These are phyloP conservation scores for Coreius guichenoti DNA, from an alignment of 2,797 vertebrate genomes.

Conservation along the genomic window DNA sequence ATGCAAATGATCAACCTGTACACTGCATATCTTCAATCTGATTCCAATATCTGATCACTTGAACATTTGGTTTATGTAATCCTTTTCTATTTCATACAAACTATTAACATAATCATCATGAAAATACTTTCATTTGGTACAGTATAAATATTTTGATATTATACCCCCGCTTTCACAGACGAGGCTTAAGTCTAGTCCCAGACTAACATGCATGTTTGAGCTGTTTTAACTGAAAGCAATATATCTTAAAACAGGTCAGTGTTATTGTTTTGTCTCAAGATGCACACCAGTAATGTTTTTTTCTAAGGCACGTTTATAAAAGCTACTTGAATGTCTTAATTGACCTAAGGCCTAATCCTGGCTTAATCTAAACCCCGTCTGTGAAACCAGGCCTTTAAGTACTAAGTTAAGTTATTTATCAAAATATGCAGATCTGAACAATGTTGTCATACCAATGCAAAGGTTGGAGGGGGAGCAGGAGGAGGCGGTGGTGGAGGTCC, in stretches of 20 bases:
- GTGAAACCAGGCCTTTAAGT: background rate
- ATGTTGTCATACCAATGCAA: slow-evolving; percentile 79
- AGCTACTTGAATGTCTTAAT: background rate
- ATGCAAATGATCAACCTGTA: background rate
- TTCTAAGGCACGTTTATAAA: too few relatives aligned
- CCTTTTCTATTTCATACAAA: background rate
- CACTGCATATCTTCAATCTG: background rate
- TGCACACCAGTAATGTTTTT: too few relatives aligned
- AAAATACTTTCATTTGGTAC: background rate
- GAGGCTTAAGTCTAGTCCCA: too few relatives aligned
- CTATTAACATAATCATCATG: background rate
- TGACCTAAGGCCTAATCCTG: background rate
- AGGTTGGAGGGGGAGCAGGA: slow-evolving; percentile 85
- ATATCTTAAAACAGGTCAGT: too few relatives aligned
- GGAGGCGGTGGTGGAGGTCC: slow-evolving; percentile 91
- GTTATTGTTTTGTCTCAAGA: too few relatives aligned
- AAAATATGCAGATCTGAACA: background rate
- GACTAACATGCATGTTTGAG: too few relatives aligned
- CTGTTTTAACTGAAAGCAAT: too few relatives aligned
- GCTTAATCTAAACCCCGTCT: background rate
- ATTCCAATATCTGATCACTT: background rate
- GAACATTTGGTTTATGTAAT: background rate
- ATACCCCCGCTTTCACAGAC: too few relatives aligned
- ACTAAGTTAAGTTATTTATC: background rate
- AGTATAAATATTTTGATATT: background rate